phyloP scores from a whole-genome alignment of 2,888 invertebrate genomes.

The Gerosis bhagava region DNA sequence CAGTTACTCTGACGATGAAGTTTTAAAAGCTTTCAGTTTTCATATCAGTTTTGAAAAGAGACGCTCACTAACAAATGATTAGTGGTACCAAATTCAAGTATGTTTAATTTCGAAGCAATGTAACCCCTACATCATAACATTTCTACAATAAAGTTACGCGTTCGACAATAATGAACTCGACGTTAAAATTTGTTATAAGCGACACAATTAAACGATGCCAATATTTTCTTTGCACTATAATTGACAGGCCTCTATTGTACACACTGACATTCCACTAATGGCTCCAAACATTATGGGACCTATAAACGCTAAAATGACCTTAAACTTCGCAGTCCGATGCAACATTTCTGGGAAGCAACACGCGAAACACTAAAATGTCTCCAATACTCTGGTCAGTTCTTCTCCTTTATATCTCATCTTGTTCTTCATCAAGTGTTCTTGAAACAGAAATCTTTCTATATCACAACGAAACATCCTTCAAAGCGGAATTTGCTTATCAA shows the following conservation, averaged over 20 bases:
- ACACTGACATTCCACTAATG: slow-evolving; percentile 62
- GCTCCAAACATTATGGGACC: slow-evolving; percentile 47
- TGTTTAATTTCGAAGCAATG: too few relatives aligned
- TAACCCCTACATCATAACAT: slow-evolving; percentile 4
- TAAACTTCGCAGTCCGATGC: slow-evolving; percentile 49
- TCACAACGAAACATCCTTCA: slow-evolving; percentile 50
- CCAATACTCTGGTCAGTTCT: slow-evolving; percentile 36
- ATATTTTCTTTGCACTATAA: slow-evolving; percentile 67
- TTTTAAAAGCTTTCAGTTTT: too few relatives aligned
- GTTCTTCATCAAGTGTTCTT: slow-evolving; percentile 42
- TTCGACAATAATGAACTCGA: slow-evolving; percentile 15
- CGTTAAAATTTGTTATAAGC: slow-evolving; percentile 38
- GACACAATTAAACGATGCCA: slow-evolving; percentile 55
- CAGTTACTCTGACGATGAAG: too few relatives aligned
- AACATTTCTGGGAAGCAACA: slow-evolving; percentile 30
- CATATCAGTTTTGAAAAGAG: too few relatives aligned
- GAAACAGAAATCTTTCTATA: slow-evolving; percentile 55
- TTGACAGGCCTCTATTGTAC: slow-evolving; percentile 66
- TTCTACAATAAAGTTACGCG: slow-evolving; percentile 1
- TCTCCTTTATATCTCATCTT: slow-evolving; percentile 40
- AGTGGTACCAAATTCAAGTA: too few relatives aligned
- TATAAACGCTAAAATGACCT: slow-evolving; percentile 46
- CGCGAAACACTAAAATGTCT: slow-evolving; percentile 46
- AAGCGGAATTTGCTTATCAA: slow-evolving; percentile 58
- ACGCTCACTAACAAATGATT: too few relatives aligned